Evolutionary conservation across 2,113 vertebrate genomes (phyloP).

Genomic region (Istiophorus platypterus): DNA sequence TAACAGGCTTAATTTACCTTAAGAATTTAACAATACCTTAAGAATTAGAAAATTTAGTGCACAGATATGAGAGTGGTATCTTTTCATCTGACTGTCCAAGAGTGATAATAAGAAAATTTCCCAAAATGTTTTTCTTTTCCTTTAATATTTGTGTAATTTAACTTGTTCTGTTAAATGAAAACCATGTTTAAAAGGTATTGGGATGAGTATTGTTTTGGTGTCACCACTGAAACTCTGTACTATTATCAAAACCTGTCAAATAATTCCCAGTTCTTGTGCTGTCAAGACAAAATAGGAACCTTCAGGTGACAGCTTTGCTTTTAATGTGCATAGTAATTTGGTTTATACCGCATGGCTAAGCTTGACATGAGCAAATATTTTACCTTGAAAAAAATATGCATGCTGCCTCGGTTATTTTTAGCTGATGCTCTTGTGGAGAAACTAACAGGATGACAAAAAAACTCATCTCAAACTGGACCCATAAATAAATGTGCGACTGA

Average conservation of each 20-base stretch:
- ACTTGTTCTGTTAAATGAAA: no score
- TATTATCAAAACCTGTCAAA: no score
- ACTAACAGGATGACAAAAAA: not conserved
- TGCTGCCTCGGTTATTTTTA: not conserved
- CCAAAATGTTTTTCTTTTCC: not conserved
- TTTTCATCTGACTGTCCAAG: not conserved
- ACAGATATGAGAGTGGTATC: not conserved
- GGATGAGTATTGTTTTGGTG: no score
- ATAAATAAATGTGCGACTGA: slow-evolving; percentile 58
- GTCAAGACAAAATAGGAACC: not conserved
- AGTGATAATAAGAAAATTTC: not conserved
- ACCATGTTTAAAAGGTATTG: not conserved
- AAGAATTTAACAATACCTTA: no score
- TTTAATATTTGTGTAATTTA: not conserved
- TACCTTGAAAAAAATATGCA: slow-evolving; percentile 6
- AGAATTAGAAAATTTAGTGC: no score
- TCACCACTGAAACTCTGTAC: no score
- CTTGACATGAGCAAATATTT: slow-evolving; percentile 11
- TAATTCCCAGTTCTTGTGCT: not conserved
- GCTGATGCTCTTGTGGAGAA: not conserved
- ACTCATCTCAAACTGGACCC: slow-evolving; percentile 5
- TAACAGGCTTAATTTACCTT: not conserved
- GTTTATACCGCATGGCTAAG: not conserved
- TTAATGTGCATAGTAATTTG: not conserved
- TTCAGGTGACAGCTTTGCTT: not conserved